Percentiles rank a stretch among this genome's conserved stretches.
phyloP scores from a whole-genome alignment of 2,888 invertebrate species.

The Cephus nigrinus region DNA sequence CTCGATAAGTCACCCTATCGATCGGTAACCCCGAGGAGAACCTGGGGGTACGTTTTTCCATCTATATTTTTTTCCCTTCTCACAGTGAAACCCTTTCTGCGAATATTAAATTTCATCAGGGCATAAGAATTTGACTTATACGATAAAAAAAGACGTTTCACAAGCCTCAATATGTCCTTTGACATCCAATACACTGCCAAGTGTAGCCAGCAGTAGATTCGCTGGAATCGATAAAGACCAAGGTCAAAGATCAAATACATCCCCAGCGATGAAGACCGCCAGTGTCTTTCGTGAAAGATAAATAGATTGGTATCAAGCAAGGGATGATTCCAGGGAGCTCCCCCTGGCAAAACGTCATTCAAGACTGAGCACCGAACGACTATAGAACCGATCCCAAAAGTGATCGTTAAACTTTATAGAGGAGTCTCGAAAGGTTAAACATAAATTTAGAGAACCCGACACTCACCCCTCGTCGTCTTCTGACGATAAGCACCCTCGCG shows the following conservation, averaged over 20 bases:
- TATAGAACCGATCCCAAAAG: conserved; percentile 49
- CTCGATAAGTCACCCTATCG: conserved; percentile 63
- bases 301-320: not conserved
- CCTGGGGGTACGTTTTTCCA: conserved; percentile 3
- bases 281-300: not conserved
- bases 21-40: conserved; percentile 41
- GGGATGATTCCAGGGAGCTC: not conserved
- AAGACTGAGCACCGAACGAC: not conserved
- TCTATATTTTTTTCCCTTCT: not conserved
- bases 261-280: not conserved
- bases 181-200: too few relatives aligned
- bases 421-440: conserved; percentile 43
- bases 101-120: conserved; percentile 50
- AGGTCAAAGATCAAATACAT: not conserved
- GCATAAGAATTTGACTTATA: conserved; percentile 13
- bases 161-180: too few relatives aligned
- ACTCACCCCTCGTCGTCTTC: not conserved
- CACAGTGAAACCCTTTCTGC: conserved; percentile 31
- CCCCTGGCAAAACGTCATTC: not conserved
- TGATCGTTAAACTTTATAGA: conserved; percentile 50
- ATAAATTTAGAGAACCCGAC: not conserved
- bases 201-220: not conserved
- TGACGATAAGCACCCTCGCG: not conserved
- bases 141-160: not conserved
- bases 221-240: not conserved